phyloP scores from a whole-genome alignment of 2,888 invertebrate genomes.

The Tenthredo distinguenda region DNA sequence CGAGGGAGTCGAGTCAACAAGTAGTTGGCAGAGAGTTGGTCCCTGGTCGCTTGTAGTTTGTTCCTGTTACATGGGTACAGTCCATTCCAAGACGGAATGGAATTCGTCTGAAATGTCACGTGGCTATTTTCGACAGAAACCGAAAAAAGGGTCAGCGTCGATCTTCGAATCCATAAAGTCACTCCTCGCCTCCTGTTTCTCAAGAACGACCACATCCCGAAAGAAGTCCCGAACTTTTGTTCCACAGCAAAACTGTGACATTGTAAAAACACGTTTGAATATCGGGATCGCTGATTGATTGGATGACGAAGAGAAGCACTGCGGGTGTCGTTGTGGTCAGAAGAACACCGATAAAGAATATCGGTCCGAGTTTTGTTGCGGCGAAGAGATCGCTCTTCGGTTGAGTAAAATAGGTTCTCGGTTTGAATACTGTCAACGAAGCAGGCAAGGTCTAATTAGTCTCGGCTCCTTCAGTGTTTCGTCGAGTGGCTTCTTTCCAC shows the following conservation, averaged over 20 bases:
- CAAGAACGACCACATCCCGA: background rate
- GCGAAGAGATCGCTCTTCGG: too few species aligned
- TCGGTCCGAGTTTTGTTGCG: too few species aligned
- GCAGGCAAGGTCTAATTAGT: too few species aligned
- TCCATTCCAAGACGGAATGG: background rate
- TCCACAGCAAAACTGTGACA: background rate
- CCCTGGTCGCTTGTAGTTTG: conserved; percentile 58
- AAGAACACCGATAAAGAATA: too few species aligned
- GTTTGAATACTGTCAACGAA: too few species aligned
- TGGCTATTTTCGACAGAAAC: background rate
- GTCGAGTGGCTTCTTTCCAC: background rate
- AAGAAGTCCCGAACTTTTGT: background rate
- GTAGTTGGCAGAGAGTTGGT: conserved; percentile 65
- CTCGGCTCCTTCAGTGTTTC: too few species aligned
- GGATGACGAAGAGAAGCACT: too few species aligned
- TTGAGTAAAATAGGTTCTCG: too few species aligned
- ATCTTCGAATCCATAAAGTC: background rate
- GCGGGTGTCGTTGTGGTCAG: too few species aligned
- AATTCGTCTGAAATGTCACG: background rate
- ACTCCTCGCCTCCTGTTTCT: background rate
- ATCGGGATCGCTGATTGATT: background rate
- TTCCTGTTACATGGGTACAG: conserved; percentile 49
- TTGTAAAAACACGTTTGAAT: background rate
- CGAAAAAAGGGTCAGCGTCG: background rate
- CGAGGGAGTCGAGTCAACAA: conserved; percentile 64